Evolutionary conservation across 2,113 vertebrate genomes (phyloP), one percentile per base, ranked within the genome.

Genomic region (Lynx canadensis): DNA sequence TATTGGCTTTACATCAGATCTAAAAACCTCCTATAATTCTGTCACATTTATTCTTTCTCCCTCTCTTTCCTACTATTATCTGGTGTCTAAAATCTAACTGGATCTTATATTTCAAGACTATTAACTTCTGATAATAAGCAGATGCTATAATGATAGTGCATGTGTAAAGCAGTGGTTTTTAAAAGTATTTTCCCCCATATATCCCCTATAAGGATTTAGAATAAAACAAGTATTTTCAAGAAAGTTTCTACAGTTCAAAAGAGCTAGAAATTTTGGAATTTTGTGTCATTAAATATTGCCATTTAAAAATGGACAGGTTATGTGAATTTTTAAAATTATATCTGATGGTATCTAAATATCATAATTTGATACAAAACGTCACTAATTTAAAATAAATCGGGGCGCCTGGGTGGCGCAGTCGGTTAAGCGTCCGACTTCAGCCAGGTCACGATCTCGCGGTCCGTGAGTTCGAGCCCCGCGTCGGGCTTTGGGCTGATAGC

Each of bases 331-430:
- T 94, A 18, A 78, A 48, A 36, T 87, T 82, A 63, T 0, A 76
- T 27, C 4, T 16, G 18, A 52, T 66, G 18, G 38, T 4, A 83
- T 57, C 16, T 84, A 88, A 94, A 68, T 79, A 60, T 91, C 36
- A 68, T 60, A 66, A 69, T 41, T 63, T 78, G 21, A 84, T 74
- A 80, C 6, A 36, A 0, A 63, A 8, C 10, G 52, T 57, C 4
- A 65, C 11, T 33, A 63, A 92, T 74, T 85, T 82, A 82, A 94
- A 95, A 84, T 16, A 92, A 91, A 94, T 11, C n/a, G n/a, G n/a
- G n/a, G n/a, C n/a, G n/a, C n/a, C n/a, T n/a, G n/a, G n/a, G n/a
- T n/a, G n/a, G n/a, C n/a, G n/a, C n/a, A n/a, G n/a, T n/a, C n/a
- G n/a, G n/a, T n/a, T n/a, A n/a, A n/a, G n/a, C n/a, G n/a, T n/a